Percentiles rank a stretch among this genome's conserved stretches.
These are phyloP conservation scores for Pteropus alecto DNA, from an alignment of 2,113 vertebrate species.

Conservation along the genomic window DNA sequence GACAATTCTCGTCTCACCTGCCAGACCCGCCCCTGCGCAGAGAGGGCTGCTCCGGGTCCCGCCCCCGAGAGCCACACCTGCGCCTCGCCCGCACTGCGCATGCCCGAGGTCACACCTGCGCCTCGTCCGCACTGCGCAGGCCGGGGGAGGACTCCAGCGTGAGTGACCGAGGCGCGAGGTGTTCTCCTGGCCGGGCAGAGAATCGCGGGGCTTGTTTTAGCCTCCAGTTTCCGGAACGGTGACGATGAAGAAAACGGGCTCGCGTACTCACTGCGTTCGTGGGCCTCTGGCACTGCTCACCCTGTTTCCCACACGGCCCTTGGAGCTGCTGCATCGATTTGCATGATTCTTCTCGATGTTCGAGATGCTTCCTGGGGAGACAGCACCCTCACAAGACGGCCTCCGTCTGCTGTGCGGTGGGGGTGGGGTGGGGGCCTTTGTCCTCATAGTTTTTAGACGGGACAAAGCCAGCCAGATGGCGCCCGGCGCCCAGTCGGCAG, in stretches of 20 bases:
- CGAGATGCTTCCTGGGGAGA: too few species aligned
- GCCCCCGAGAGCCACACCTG: background rate
- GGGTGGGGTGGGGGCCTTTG: background rate
- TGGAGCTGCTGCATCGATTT: rapidly evolving
- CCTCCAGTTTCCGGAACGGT: too few species aligned
- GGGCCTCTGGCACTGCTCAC: background rate
- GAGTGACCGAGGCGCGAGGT: background rate
- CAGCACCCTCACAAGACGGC: background rate
- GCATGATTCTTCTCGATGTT: background rate
- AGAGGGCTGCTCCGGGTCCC: background rate
- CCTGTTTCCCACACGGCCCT: background rate
- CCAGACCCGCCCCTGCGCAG: rapidly evolving
- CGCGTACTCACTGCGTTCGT: background rate
- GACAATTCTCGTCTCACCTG: background rate
- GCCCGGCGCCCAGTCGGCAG: rapidly evolving
- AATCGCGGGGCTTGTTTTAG: too few species aligned
- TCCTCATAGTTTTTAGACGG: background rate
- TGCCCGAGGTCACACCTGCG: background rate
- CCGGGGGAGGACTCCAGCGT: background rate
- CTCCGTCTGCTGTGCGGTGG: rapidly evolving
- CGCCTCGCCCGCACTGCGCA: too few species aligned
- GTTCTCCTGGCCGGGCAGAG: too few species aligned
- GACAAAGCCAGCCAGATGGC: background rate
- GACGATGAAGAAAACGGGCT: background rate
- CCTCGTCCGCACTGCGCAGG: too few species aligned